phyloP scores from a whole-genome alignment of 2,888 invertebrate genomes.

The Sylvicola cinctus region DNA sequence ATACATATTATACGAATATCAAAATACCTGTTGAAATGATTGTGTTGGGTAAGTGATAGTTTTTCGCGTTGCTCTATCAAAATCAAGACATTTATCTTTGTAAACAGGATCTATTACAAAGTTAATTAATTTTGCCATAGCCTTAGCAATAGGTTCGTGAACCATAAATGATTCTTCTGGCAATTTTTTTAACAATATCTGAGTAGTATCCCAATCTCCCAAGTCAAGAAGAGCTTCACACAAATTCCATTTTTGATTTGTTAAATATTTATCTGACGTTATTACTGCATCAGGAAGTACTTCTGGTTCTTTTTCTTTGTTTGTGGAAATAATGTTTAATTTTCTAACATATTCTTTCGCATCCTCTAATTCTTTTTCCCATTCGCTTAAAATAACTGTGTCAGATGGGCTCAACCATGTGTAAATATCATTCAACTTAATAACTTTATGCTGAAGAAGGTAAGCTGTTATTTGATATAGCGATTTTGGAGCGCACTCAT shows the following conservation, averaged over 20 bases:
- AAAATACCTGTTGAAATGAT: conserved; percentile 34
- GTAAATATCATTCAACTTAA: conserved; percentile 73
- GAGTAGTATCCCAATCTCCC: conserved; percentile 80
- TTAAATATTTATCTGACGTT: conserved; percentile 17
- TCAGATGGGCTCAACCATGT: conserved; percentile 81
- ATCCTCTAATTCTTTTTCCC: conserved; percentile 61
- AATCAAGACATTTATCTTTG: conserved; percentile 52
- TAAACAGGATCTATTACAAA: conserved; percentile 74
- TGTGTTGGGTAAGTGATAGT: conserved; percentile 27
- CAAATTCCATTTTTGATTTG: conserved; percentile 86
- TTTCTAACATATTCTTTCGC: conserved; percentile 79
- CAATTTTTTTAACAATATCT: conserved; percentile 54
- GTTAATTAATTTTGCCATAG: conserved; percentile 62
- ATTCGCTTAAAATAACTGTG: conserved; percentile 53
- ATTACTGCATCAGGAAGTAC: conserved; percentile 10
- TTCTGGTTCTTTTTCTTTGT: conserved; percentile 51
- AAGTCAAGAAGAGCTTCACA: conserved; percentile 72
- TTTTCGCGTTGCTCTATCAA: conserved; percentile 38
- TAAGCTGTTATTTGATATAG: conserved; percentile 79
- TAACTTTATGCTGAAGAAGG: conserved; percentile 69
- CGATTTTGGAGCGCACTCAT: conserved; percentile 51
- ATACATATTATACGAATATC: too few species aligned
- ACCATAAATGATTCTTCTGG: conserved; percentile 64
- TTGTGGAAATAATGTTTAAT: conserved; percentile 61
- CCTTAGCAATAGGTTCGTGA: conserved; percentile 54